Base-by-base conservation (phyloP, 2,888 invertebrate genomes). In the Pollenia amentaria region DNA sequence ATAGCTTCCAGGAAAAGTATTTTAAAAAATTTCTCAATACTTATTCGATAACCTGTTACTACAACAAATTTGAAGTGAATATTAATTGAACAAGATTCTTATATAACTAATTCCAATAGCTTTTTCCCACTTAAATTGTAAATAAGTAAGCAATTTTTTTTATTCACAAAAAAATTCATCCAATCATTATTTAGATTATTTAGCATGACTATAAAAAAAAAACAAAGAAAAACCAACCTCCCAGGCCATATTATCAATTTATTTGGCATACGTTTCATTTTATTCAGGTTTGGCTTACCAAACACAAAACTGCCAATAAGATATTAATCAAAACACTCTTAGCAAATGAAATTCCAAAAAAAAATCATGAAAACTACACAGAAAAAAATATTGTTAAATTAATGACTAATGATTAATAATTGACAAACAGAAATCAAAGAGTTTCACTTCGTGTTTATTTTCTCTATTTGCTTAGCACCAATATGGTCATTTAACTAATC, bases 381-480 rank as follows among this genome's bases (percentile, higher is more conserved):
- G 6, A 40, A 16, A n/a, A 21, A 69, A 70, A 42, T 16, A 18
- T 57, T 21, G 29, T 53, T 65, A 64, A 62, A 76, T 65, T 53
- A 76, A 76, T 53, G 64, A 76, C 76, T 53, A 65, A 65, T 65
- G 53, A 65, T 76, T 65, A 76, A 53, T 76, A 76, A 76, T 53
- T 53, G 57, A 76, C 40, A 29, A 53, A 42, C 1, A 3, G 3
- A 64, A 76, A 65, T 73, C 72, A 73, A 44, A 73, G 46, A 57
- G 57, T 57, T 57, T 11, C n/a, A 73, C 44, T 69, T 69, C 12
- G 38, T 4, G 40, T 12, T 38, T 60, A 40, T 6, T 38, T 6
- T 21, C n/a, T 60, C 7, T 62, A 62, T 62, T 62, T 62, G 16
- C 38, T 60, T 38, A 60, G n/a, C 10, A 65, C n/a, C n/a, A 77